These are phyloP conservation scores for Folsomia manolachei DNA, from an alignment of 2,888 invertebrate species.

Conservation along the genomic window DNA sequence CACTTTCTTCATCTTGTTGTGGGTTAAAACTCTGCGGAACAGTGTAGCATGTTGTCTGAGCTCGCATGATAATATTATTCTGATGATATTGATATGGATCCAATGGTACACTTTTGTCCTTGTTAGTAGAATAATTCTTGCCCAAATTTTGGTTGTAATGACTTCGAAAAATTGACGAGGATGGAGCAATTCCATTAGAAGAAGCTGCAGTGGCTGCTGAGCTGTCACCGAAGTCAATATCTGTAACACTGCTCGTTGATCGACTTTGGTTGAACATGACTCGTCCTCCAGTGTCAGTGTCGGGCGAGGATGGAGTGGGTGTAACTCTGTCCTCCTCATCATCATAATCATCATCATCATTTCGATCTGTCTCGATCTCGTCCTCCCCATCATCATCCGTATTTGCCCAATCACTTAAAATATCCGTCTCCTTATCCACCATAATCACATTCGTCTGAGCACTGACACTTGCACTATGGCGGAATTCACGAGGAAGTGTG, in stretches of 20 bases:
- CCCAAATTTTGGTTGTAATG: constrained; percentile 27
- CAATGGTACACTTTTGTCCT: constrained; percentile 16
- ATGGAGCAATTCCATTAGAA: constrained; percentile 27
- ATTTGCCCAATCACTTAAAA: constrained; percentile 49
- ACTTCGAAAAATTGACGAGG: constrained; percentile 26
- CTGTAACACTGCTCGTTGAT: constrained; percentile 35
- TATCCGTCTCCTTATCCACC: constrained; percentile 47
- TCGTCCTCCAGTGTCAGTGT: constrained; percentile 32
- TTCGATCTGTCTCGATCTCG: constrained; percentile 30
- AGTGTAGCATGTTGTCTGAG: constrained; percentile 33
- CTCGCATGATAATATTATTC: constrained; percentile 40
- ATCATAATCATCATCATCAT: constrained; percentile 26
- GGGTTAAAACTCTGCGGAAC: constrained; percentile 13
- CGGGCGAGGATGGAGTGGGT: constrained; percentile 47
- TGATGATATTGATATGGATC: constrained; percentile 26
- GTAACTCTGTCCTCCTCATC: constrained; percentile 41
- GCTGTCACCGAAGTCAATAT: constrained; percentile 42
- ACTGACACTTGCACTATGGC: constrained; percentile 32
- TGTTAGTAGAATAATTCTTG: constrained; percentile 32
- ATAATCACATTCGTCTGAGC: constrained; percentile 22
- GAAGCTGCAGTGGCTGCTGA: constrained; percentile 32
- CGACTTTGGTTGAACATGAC: constrained; percentile 31
- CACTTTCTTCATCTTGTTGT: too few species aligned
- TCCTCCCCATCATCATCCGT: constrained; percentile 44
- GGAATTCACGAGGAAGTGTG: constrained; percentile 9